phyloP scores from a whole-genome alignment of 2,113 vertebrate species.

The Mustelus asterias region DNA sequence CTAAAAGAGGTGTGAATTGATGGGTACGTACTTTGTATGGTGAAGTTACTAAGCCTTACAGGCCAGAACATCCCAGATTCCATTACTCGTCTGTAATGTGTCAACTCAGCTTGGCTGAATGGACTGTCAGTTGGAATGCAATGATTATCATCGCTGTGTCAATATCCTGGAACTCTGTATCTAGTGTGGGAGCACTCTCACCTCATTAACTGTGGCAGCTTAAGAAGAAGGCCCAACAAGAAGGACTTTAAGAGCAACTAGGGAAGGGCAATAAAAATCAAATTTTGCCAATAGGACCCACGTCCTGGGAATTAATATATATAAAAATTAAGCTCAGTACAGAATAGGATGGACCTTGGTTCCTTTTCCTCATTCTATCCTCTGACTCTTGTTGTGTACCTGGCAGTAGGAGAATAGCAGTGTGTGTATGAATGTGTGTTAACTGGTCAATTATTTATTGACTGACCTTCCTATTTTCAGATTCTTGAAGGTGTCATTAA shows the following conservation, averaged over 20 bases:
- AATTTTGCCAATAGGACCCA: not conserved
- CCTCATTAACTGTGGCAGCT: not conserved
- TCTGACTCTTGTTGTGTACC: not conserved
- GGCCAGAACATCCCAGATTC: not conserved
- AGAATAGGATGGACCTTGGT: not conserved
- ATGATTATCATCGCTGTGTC: not conserved
- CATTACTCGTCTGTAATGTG: not conserved
- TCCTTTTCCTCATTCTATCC: not conserved
- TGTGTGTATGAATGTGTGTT: not conserved
- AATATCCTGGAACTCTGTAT: not conserved
- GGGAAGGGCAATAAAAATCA: not conserved
- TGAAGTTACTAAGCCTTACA: not conserved
- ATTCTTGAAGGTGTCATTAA: conserved; percentile 88
- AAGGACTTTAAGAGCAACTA: not conserved
- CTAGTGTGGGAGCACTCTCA: not conserved
- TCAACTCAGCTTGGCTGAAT: not conserved
- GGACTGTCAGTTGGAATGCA: not conserved
- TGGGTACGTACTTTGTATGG: not conserved
- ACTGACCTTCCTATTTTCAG: conserved; percentile 51
- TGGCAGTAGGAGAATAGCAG: not conserved
- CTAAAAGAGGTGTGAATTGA: not conserved
- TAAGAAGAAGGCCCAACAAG: not conserved
- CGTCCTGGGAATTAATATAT: not conserved
- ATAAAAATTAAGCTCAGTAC: not conserved
- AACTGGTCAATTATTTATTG: not conserved